Evolutionary conservation across 2,797 vertebrate genomes (phyloP).

Genomic region (Arctocebus calabarensis): DNA sequence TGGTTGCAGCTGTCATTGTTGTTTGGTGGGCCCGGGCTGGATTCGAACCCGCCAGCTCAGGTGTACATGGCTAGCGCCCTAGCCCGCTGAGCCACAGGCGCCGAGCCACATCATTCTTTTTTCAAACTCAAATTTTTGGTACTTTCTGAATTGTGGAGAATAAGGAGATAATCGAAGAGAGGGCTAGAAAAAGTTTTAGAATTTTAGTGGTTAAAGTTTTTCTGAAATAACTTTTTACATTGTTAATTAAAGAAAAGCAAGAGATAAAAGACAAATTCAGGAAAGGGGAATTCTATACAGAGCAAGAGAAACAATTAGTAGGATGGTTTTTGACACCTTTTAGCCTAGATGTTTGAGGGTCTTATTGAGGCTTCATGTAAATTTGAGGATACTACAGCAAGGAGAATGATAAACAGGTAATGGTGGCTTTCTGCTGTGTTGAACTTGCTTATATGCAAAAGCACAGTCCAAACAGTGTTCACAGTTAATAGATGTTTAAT

Average conservation of each 20-base stretch:
- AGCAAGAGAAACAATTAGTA: neutral
- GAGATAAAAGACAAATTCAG: neutral
- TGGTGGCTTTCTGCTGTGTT: neutral
- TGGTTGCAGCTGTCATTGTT: too few species aligned
- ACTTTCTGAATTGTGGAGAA: neutral
- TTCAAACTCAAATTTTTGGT: slow-evolving; percentile 7
- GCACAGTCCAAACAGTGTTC: neutral
- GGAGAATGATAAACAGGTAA: neutral
- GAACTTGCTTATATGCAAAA: neutral
- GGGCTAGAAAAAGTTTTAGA: neutral
- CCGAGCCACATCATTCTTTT: too few species aligned
- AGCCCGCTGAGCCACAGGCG: too few species aligned
- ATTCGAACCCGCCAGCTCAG: too few species aligned
- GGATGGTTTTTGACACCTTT: neutral
- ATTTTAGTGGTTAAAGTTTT: neutral
- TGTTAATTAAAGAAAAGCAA: neutral
- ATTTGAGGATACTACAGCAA: neutral
- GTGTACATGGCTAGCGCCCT: too few species aligned
- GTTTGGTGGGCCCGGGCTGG: too few species aligned
- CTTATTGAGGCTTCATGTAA: neutral
- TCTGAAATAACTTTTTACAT: slow-evolving; percentile 20
- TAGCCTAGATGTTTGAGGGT: neutral
- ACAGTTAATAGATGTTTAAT: neutral
- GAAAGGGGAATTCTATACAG: neutral
- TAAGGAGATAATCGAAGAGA: neutral